Conservation (phyloP, 2,888 invertebrate species). For the Frankliniella fusca region DNA sequence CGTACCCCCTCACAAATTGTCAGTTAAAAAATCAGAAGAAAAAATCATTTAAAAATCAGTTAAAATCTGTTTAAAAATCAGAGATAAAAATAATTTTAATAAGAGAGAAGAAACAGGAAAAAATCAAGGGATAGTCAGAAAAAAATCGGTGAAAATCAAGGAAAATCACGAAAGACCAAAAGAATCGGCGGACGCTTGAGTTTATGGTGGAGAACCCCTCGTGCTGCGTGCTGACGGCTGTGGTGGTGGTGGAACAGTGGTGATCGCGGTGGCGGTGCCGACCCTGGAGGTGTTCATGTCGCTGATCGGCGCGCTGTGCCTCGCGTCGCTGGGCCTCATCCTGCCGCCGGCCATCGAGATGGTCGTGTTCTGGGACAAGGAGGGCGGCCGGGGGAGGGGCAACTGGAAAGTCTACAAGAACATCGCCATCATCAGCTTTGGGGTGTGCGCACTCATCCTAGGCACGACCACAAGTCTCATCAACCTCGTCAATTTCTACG, state of each 20-base stretch:
- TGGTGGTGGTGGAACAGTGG: constrained; percentile 48
- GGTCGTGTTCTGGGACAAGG: constrained; percentile 78
- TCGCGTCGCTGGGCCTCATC: constrained; percentile 86
- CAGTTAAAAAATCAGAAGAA: too few species aligned
- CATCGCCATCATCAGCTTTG: constrained; percentile 64
- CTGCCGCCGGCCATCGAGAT: constrained; percentile 87
- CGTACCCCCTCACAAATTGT: too few species aligned
- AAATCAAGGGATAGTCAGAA: too few species aligned
- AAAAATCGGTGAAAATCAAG: too few species aligned
- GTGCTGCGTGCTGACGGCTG: neutral
- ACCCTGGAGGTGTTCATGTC: constrained; percentile 89
- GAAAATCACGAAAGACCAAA: too few species aligned
- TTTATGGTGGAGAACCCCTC: too few species aligned
- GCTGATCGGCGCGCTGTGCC: constrained; percentile 87
- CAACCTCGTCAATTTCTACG: constrained; percentile 56
- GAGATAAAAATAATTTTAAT: neutral
- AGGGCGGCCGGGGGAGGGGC: constrained; percentile 61
- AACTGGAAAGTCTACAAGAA: constrained; percentile 81
- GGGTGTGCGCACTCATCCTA: constrained; percentile 73
- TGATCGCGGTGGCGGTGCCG: constrained; percentile 78
- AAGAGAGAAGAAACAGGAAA: too few species aligned
- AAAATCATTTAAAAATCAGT: neutral
- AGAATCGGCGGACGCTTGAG: too few species aligned
- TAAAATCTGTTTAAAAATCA: neutral
- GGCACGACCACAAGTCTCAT: constrained; percentile 75